phyloP scores from a whole-genome alignment of 2,888 invertebrate genomes.

The Pammene aurita region DNA sequence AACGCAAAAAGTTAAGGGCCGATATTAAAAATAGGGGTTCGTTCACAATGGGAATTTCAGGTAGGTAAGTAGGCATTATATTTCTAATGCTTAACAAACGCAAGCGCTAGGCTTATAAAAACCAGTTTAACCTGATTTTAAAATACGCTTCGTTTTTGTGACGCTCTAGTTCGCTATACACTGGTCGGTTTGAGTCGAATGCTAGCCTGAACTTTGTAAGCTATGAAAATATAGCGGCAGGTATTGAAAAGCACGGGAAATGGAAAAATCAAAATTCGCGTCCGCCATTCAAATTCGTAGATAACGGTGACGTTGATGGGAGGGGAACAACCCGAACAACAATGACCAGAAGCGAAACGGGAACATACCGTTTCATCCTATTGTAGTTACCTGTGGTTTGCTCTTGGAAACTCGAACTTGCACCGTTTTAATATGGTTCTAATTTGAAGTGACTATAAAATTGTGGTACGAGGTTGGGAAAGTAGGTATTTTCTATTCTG shows the following conservation, averaged over 20 bases:
- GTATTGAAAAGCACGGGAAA: conserved; percentile 64
- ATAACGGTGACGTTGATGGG: conserved; percentile 54
- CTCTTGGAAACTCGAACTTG: conserved; percentile 2
- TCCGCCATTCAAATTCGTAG: conserved; percentile 63
- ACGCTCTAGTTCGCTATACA: not conserved
- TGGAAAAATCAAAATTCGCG: conserved; percentile 74
- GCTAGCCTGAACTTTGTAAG: not conserved
- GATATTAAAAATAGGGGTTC: conserved; percentile 68
- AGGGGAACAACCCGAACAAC: conserved; percentile 49
- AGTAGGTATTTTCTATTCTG: conserved; percentile 30
- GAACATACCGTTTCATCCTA: conserved; percentile 39
- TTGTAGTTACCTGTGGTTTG: not conserved
- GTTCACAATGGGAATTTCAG: conserved; percentile 60
- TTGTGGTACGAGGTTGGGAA: conserved; percentile 1
- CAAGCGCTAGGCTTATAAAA: not conserved
- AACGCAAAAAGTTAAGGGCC: conserved; percentile 55
- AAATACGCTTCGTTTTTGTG: not conserved
- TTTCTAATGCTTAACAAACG: not conserved
- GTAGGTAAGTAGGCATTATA: conserved; percentile 46
- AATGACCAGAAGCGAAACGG: conserved; percentile 50
- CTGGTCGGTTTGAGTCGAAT: not conserved
- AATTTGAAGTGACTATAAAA: not conserved
- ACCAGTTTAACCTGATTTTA: not conserved
- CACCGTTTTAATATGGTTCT: conserved; percentile 1
- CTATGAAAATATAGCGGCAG: not conserved